Conservation (phyloP, 2,888 invertebrate species). For the Didymodactylos carnosus region DNA sequence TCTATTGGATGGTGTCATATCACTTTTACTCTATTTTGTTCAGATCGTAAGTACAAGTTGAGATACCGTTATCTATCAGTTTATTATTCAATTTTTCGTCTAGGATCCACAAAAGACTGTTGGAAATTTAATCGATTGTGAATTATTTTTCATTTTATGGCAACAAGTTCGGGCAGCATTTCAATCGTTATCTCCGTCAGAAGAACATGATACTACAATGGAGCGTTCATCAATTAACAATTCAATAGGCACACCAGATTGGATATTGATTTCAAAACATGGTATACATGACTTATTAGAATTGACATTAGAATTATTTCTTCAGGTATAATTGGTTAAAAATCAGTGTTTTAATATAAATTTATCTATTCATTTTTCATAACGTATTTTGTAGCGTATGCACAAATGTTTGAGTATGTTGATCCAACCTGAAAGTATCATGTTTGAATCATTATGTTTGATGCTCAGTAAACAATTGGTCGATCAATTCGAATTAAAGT, state of each 20-base stretch:
- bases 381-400: not conserved
- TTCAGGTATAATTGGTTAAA: not conserved
- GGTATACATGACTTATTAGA: constrained; percentile 6
- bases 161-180: not conserved
- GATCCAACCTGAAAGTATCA: constrained; percentile 2
- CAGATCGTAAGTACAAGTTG: not conserved
- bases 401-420: constrained; percentile 10
- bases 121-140: constrained; percentile 1
- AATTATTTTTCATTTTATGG: constrained; percentile 4
- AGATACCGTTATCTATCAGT: not conserved
- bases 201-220: not conserved
- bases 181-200: not conserved
- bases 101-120: constrained; percentile 7
- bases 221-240: not conserved
- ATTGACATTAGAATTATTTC: constrained; percentile 2
- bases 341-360: not conserved
- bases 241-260: not conserved
- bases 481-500: not conserved
- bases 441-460: constrained; percentile 8
- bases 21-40: constrained; percentile 1
- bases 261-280: constrained; percentile 7
- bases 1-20: constrained; percentile 5
- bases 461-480: constrained; percentile 6
- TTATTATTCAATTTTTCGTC: not conserved
- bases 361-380: not conserved